Evolutionary conservation across 2,113 vertebrate species (phyloP).

Genomic region (Agelaius phoeniceus): DNA sequence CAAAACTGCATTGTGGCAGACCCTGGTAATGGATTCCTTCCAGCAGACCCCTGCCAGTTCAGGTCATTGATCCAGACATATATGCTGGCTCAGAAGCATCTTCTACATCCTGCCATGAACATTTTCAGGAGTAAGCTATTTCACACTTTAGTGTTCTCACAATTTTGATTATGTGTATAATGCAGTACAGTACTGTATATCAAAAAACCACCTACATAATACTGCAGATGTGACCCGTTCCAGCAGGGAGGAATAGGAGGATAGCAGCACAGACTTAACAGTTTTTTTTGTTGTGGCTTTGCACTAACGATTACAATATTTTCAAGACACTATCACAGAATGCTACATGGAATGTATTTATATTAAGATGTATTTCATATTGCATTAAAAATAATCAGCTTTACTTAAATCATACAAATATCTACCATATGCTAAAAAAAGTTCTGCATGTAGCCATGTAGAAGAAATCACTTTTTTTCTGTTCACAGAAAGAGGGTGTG

Average conservation of each 20-base stretch:
- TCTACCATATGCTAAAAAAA: constrained; percentile 15
- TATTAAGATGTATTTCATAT: constrained; percentile 58
- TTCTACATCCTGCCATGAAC: constrained; percentile 4
- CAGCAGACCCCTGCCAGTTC: neutral
- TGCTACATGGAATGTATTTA: constrained; percentile 51
- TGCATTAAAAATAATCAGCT: constrained; percentile 53
- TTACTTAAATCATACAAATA: constrained; percentile 40
- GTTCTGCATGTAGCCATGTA: neutral
- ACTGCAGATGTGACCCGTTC: constrained; percentile 57
- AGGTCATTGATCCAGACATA: constrained; percentile 7
- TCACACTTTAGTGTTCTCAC: constrained; percentile 38
- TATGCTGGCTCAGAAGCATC: neutral
- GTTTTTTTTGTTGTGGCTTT: constrained; percentile 46
- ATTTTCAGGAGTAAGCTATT: constrained; percentile 59
- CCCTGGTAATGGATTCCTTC: neutral
- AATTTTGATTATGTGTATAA: constrained; percentile 37
- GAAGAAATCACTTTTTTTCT: constrained; percentile 26
- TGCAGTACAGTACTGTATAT: constrained; percentile 15
- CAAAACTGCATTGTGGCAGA: neutral
- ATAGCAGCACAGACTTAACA: constrained; percentile 39
- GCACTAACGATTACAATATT: constrained; percentile 63
- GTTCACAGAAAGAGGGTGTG: neutral
- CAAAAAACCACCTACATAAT: constrained; percentile 50
- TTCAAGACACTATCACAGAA: constrained; percentile 44
- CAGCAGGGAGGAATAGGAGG: constrained; percentile 4